Evolutionary conservation across 1,140 invertebrate species (phyloP).

Genomic region (Neodiprion fabricii): DNA sequence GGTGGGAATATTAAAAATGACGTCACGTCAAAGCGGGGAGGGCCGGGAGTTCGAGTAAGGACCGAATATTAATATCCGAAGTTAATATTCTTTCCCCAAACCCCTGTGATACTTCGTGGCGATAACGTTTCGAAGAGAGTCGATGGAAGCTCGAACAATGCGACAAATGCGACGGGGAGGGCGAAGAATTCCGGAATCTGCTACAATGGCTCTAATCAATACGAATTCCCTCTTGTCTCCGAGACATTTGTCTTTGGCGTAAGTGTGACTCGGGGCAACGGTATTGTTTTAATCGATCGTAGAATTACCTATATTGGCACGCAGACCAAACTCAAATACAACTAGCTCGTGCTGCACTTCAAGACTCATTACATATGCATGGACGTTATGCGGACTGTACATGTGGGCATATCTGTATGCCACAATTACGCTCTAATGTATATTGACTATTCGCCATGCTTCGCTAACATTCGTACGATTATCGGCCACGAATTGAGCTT

Average conservation of each 20-base stretch:
- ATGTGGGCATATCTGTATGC: not conserved
- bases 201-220: slow-evolving; percentile 4
- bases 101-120: not conserved
- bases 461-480: too few relatives aligned
- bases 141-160: slow-evolving; percentile 2
- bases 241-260: not conserved
- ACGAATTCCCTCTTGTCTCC: not conserved
- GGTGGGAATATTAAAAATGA: slow-evolving; percentile 2
- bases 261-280: not conserved
- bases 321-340: not conserved
- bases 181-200: not conserved
- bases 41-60: not conserved
- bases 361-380: not conserved
- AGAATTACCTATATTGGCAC: not conserved
- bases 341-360: not conserved
- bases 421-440: not conserved
- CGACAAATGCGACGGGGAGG: not conserved
- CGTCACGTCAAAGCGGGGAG: not conserved
- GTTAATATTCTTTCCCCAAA: slow-evolving; percentile 4
- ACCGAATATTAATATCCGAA: slow-evolving; percentile 7
- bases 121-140: not conserved
- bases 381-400: not conserved
- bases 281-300: slow-evolving; percentile 6
- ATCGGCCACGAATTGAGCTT: too few relatives aligned
- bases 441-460: too few relatives aligned